Percentiles rank a stretch among this genome's conserved stretches.
Evolutionary conservation across 2,888 invertebrate genomes (phyloP).

Genomic region (Tupiocoris notatus): DNA sequence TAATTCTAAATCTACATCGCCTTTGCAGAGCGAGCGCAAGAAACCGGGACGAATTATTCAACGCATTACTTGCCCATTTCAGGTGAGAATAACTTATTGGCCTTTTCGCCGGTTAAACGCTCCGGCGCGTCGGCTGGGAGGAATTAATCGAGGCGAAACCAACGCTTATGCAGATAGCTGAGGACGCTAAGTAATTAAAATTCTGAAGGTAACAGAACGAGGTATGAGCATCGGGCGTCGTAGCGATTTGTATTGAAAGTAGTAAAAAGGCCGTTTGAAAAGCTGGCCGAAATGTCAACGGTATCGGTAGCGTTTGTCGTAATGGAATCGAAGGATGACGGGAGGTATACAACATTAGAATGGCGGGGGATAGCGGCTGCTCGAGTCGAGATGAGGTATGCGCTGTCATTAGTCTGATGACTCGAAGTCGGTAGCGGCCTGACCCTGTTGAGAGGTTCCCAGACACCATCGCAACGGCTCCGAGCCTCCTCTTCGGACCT

Average conservation of each 20-base stretch:
- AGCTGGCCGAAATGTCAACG: conserved; percentile 22
- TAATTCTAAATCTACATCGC: neutral
- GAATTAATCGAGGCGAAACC: neutral
- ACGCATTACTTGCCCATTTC: neutral
- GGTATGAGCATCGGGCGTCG: neutral
- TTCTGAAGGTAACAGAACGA: neutral
- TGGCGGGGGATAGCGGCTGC: neutral
- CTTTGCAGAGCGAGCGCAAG: neutral
- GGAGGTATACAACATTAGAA: neutral
- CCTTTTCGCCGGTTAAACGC: neutral
- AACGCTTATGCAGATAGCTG: neutral
- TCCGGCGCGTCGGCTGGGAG: neutral
- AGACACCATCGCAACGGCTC: too few relatives aligned
- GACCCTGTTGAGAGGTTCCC: too few relatives aligned
- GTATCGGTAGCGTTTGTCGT: conserved; percentile 28
- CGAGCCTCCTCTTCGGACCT: too few relatives aligned
- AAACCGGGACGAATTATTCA: neutral
- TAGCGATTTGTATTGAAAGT: neutral
- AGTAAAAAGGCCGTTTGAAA: neutral
- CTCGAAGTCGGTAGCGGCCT: neutral
- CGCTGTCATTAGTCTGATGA: conserved; percentile 37
- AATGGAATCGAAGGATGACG: conserved; percentile 28
- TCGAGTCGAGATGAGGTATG: conserved; percentile 18
- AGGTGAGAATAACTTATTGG: neutral
- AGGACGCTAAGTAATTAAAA: neutral